Base-by-base conservation (phyloP, 2,113 vertebrate genomes). In the Mirounga angustirostris region DNA sequence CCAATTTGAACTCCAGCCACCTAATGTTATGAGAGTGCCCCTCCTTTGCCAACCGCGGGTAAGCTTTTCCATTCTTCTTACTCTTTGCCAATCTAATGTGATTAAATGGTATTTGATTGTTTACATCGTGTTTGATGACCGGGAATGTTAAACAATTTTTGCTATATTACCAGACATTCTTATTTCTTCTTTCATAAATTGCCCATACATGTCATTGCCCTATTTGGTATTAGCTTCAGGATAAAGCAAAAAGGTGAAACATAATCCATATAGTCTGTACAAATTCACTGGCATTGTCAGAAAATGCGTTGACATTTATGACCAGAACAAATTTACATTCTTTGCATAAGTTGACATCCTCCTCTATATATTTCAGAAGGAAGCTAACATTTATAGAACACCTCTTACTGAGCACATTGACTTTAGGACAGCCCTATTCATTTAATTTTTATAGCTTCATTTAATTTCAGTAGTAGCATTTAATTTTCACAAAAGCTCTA, bases 391-490 rank as follows among this genome's bases (percentile, higher is more conserved):
- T 89, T 89, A 30, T 54, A 90, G 65, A 80, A 67, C 33, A 59
- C 24, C 82, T 73, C 56, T 69, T 88, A n/a, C 74, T 13, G 30
- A 93, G 54, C 16, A 46, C 52, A 65, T 79, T 84, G 18, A 58
- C 85, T 91, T 92, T 76, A 78, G 52, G 88, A 46, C 4, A 78
- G 69, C 58, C 73, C 40, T 54, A 79, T 63, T 94, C 46, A 22
- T 74, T 65, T 74, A 58, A 63, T 79, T 76, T 58, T 87, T 96
- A 65, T 40, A 85, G 16, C 71, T 78, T 88, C 33, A 73, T 85
- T 96, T 87, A 78, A 86, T 84, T 94, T 94, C 74, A 87, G 46
- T 56, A 76, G 71, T 30, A 94, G 52, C 78, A 81, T 89, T 94
- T 78, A 71, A 81, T 94, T 89, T 95, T 96, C 87, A 89, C n/a